A percentile compares a stretch with the other conserved stretches of the same genome.
phyloP scores from a whole-genome alignment of 2,888 invertebrate species.

The Phasia obesa region DNA sequence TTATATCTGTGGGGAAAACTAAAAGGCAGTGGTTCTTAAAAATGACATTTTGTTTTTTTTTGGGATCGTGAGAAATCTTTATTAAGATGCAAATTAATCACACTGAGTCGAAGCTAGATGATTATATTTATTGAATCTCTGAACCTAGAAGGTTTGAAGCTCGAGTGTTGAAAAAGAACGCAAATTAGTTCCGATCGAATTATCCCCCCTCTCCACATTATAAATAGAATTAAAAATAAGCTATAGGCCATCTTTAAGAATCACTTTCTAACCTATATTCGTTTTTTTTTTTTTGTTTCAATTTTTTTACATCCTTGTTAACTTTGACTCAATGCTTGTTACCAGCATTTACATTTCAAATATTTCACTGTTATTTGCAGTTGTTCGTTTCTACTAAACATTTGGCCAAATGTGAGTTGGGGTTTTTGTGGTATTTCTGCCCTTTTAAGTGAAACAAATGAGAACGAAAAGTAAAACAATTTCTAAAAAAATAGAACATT shows the following conservation, averaged over 20 bases:
- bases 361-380: constrained; percentile 66
- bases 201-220: no score
- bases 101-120: no score
- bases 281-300: constrained; percentile 13
- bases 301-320: constrained; percentile 46
- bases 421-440: constrained; percentile 55
- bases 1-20: constrained; percentile 16
- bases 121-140: no score
- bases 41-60: not conserved
- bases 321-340: constrained; percentile 57
- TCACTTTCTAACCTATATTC: constrained; percentile 45
- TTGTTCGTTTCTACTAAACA: constrained; percentile 45
- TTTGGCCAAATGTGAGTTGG: constrained; percentile 50
- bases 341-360: constrained; percentile 65
- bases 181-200: no score
- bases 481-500: constrained; percentile 28
- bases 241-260: constrained; percentile 42
- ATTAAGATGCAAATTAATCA: not conserved
- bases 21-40: constrained; percentile 41
- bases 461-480: constrained; percentile 38
- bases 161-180: no score
- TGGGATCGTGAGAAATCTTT: not conserved
- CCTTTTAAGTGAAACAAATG: constrained; percentile 38
- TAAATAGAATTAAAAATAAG: no score
- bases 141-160: no score